phyloP scores from a whole-genome alignment of 2,113 vertebrate species.

The Parus major region DNA sequence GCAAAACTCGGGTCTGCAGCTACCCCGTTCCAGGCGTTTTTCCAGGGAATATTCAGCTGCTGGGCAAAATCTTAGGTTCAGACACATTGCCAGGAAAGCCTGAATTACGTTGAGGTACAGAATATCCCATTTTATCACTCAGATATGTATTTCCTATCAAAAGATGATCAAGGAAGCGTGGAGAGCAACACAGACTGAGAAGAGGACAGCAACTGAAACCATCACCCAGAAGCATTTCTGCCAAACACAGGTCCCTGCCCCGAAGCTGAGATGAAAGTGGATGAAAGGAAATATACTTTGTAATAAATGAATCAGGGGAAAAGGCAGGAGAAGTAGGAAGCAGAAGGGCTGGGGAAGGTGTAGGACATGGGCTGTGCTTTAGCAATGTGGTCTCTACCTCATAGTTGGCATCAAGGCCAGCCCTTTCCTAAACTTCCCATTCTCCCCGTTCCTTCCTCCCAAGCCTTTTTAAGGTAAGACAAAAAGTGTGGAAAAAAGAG shows the following conservation, averaged over 20 bases:
- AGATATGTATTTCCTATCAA: not conserved
- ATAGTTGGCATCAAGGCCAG: not conserved
- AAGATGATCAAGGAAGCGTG: not conserved
- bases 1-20: not conserved
- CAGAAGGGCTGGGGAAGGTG: not conserved
- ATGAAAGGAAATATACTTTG: not conserved
- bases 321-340: not conserved
- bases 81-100: not conserved
- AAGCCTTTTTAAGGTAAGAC: not conserved
- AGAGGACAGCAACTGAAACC: not conserved
- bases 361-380: no score
- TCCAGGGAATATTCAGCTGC: not conserved
- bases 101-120: not conserved
- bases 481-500: accelerated
- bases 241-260: not conserved
- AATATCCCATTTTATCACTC: not conserved
- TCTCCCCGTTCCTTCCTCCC: not conserved
- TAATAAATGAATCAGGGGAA: not conserved
- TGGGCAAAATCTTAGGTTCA: not conserved
- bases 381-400: not conserved
- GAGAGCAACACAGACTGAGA: not conserved
- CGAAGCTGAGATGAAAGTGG: not conserved
- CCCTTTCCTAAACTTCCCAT: not conserved
- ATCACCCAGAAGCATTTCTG: not conserved
- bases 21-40: accelerated